Base-by-base conservation (phyloP, 2,113 vertebrate genomes). In the Limnothrissa miodon region DNA sequence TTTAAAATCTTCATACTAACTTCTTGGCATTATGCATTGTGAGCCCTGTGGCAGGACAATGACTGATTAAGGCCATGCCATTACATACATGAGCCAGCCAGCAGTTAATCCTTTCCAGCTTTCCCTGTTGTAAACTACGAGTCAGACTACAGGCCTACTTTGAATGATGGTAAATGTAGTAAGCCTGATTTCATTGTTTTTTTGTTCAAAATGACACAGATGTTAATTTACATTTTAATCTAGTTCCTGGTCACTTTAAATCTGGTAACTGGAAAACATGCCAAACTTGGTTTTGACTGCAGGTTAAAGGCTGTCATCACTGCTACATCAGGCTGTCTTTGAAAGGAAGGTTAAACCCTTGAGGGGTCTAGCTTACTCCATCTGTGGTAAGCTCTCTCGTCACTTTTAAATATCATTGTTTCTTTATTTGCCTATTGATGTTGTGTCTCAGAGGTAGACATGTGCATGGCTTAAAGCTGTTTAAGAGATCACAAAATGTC, bases 271-370 rank as follows among this genome's bases (percentile, higher is more conserved):
- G 51, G 51, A 21, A 56, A 56, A 56, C 51, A 56, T 15, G 11
- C 19, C 51, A 56, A 56, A 56, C 19, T 56, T 56, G 51, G 19
- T 19, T 56, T 56, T 56, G 51, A 56, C 51, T 25, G 59, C 29
- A 66, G 59, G 59, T 66, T 29, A 66, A 25, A 33, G 59, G 11
- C 59, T 66, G 59, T 66, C 59, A 66, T 10, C 59, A 66, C 59
- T 3, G 29, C 59, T 66, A 66, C 59, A 66, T 66, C 59, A 66
- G 59, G 8, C 59, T 66, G 59, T 25, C 59, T 66, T 66, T 66
- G 59, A 25, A 25, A 66, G 59, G 25, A 66, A 66, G 59, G 59
- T 66, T 33, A 66, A 66, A 66, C 59, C 59, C 59, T 33, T 66
- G 9, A 33, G 59, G 59, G n/a, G n/a, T n/a, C n/a, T n/a, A n/a